Evolutionary conservation across 2,888 invertebrate genomes (phyloP).

Genomic region (Trichogramma evanescens): DNA sequence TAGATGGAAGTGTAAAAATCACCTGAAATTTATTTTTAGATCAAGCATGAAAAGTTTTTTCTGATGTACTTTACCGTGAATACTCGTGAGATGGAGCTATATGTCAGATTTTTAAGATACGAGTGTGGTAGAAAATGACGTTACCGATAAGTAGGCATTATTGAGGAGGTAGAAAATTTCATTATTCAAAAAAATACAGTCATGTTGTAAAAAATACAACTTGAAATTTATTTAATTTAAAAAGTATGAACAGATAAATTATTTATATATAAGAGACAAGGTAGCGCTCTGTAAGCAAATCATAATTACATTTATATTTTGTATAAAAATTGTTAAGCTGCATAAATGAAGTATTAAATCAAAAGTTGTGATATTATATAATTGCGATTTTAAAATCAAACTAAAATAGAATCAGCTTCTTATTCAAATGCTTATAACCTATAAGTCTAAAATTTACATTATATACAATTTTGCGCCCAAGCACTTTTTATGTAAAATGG

Average conservation of each 20-base stretch:
- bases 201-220: background rate
- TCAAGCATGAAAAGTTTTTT: too few species aligned
- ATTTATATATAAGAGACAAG: background rate
- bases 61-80: too few species aligned
- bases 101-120: too few species aligned
- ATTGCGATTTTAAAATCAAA: background rate
- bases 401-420: slow-evolving; percentile 1
- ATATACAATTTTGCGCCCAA: slow-evolving; percentile 21
- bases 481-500: slow-evolving; percentile 1
- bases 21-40: too few species aligned
- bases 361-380: background rate
- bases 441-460: slow-evolving; percentile 25
- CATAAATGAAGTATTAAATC: background rate
- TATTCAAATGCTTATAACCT: slow-evolving; percentile 15
- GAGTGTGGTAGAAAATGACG: too few species aligned
- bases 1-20: too few species aligned
- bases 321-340: background rate
- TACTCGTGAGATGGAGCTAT: too few species aligned
- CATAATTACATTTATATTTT: slow-evolving; percentile 21
- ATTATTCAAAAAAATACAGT: background rate
- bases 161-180: too few species aligned
- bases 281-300: background rate
- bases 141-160: too few species aligned
- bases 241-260: background rate
- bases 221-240: background rate